phyloP scores from a whole-genome alignment of 1,140 invertebrate genomes.

The Cydia amplana region DNA sequence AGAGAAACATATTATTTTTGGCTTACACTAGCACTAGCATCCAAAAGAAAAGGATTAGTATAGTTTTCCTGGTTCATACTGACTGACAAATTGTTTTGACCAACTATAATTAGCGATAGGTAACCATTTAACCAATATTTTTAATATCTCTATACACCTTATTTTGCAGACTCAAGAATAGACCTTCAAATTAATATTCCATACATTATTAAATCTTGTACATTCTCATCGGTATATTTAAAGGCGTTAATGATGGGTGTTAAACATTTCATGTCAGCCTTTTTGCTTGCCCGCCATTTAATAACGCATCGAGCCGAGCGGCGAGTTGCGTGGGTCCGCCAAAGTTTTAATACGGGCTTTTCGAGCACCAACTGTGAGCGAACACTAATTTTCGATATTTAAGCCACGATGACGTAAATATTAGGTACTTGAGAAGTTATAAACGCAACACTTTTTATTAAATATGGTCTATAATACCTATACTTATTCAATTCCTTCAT shows the following conservation, averaged over 20 bases:
- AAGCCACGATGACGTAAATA: constrained; percentile 37
- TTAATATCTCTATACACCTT: no score
- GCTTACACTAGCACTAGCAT: no score
- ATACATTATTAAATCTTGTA: constrained; percentile 5
- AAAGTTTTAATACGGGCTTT: constrained; percentile 41
- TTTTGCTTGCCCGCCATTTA: constrained; percentile 18
- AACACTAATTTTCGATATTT: constrained; percentile 45
- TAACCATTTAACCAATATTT: no score
- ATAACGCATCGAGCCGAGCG: constrained; percentile 22
- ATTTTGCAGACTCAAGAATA: neutral
- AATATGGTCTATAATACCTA: constrained; percentile 34
- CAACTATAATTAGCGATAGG: no score
- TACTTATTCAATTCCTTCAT: no score
- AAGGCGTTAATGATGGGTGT: constrained; percentile 15
- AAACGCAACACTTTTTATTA: neutral
- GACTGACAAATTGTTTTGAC: no score
- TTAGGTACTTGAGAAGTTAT: neutral
- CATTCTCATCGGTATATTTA: constrained; percentile 16
- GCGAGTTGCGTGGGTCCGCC: constrained; percentile 38
- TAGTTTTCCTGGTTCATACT: no score
- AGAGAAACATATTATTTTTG: no score
- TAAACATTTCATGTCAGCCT: constrained; percentile 26
- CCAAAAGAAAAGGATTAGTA: no score
- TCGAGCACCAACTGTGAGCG: constrained; percentile 39
- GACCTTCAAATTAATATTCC: neutral